Conservation (phyloP, 2,888 invertebrate genomes). For the Ochropleura leucogaster region DNA sequence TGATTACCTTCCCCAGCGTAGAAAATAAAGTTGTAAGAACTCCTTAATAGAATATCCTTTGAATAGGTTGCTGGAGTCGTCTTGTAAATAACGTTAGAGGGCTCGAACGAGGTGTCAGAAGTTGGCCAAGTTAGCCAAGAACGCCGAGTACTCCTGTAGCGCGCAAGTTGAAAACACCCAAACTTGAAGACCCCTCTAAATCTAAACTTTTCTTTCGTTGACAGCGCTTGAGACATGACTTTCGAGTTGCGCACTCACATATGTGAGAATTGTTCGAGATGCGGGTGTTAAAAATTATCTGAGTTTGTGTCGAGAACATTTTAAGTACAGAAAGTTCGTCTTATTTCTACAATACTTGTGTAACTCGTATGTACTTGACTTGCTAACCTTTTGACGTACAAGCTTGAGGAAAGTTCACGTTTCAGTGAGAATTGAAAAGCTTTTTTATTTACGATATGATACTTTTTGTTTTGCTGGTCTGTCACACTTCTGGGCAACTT, state of each 20-base stretch:
- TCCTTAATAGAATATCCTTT: slow-evolving; percentile 77
- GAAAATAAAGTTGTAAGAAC: slow-evolving; percentile 74
- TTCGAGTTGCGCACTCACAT: slow-evolving; percentile 68
- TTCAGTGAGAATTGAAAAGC: background rate
- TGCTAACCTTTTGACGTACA: slow-evolving; percentile 15
- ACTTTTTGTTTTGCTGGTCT: background rate
- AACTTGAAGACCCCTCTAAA: slow-evolving; percentile 81
- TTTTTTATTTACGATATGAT: slow-evolving; percentile 16
- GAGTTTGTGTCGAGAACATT: slow-evolving; percentile 48
- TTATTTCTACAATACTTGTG: slow-evolving; percentile 43
- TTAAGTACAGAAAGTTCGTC: slow-evolving; percentile 43
- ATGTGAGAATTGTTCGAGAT: slow-evolving; percentile 59
- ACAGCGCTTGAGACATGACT: slow-evolving; percentile 77
- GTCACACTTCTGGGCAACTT: no score
- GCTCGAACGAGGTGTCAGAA: slow-evolving; percentile 76
- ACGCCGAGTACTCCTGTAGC: slow-evolving; percentile 58
- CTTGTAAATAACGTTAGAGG: slow-evolving; percentile 77
- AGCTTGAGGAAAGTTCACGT: slow-evolving; percentile 7
- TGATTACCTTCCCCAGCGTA: slow-evolving; percentile 69
- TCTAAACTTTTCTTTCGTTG: slow-evolving; percentile 80
- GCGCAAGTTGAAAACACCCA: slow-evolving; percentile 70
- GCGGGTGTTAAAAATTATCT: slow-evolving; percentile 54
- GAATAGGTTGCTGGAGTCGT: slow-evolving; percentile 71
- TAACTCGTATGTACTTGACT: slow-evolving; percentile 26
- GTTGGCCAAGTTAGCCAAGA: slow-evolving; percentile 67